These are phyloP conservation scores for Zaprionus taronus DNA, from an alignment of 1,140 invertebrate species.

Conservation along the genomic window DNA sequence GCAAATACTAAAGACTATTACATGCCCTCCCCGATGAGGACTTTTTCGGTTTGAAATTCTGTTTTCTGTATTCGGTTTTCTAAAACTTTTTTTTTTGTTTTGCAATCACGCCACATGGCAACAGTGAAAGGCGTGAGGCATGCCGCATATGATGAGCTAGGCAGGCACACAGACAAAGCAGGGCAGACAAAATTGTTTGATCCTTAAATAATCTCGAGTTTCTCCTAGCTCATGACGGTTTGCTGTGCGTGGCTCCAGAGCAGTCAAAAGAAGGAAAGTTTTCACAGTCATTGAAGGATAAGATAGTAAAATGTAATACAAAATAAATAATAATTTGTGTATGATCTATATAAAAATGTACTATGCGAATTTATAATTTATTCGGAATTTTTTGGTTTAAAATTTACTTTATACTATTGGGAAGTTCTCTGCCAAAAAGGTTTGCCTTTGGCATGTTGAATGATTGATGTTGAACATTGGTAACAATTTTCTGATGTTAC, in stretches of 20 bases:
- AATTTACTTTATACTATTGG: no score
- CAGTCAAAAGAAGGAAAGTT: no score
- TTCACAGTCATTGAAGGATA: no score
- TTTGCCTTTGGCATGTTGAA: no score
- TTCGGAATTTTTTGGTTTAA: no score
- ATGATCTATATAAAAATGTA: no score
- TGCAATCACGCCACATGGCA: slow-evolving; percentile 36
- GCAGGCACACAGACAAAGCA: not conserved
- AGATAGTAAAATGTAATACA: no score
- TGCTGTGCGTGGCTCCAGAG: not conserved
- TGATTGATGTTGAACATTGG: no score
- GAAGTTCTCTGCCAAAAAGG: no score
- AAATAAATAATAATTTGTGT: no score
- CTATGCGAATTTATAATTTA: no score
- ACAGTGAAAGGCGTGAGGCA: slow-evolving; percentile 19
- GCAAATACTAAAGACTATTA: slow-evolving; percentile 40
- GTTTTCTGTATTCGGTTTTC: not conserved
- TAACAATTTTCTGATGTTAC: no score
- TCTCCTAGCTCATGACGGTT: not conserved
- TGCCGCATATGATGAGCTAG: not conserved
- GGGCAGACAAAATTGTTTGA: slow-evolving; percentile 13
- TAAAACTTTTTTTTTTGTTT: not conserved
- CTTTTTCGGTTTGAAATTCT: slow-evolving; percentile 23
- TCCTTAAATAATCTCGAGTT: slow-evolving; percentile 16
- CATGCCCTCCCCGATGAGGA: slow-evolving; percentile 23